Evolutionary conservation across 2,888 invertebrate species (phyloP), one percentile per base, ranked within the genome.

Genomic region (Acholoe squamosa): DNA sequence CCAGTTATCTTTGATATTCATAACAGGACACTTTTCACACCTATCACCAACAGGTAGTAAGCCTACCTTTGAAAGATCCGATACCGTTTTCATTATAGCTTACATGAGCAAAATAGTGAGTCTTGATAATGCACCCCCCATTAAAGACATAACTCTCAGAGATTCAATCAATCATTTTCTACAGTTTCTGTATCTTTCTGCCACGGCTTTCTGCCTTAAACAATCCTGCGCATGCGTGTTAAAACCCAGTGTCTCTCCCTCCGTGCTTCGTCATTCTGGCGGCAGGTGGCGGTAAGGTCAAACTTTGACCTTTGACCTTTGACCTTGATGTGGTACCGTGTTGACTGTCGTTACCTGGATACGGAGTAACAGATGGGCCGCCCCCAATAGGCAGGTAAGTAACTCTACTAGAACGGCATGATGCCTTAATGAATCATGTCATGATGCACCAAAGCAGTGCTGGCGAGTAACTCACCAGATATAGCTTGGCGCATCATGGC

Each of bases 361-460:
- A 80, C 80, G 34, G 80, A 33, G 80, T 80, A 80, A 80, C 80
- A 80, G 80, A 80, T 34, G 80, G 80, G 80, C 22, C 33, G 7
- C 43, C 16, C 25, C 28, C 28, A 31, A 16, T 25, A 25, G 76
- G 0, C 28, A 31, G 14, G 76, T 28, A 76, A 28, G n/a, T n/a
- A n/a, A n/a, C n/a, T n/a, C n/a, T n/a, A n/a, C n/a, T n/a, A n/a
- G n/a, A n/a, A n/a, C n/a, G n/a, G n/a, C n/a, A n/a, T n/a, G n/a
- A n/a, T n/a, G n/a, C n/a, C n/a, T n/a, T n/a, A n/a, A n/a, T n/a
- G n/a, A n/a, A n/a, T n/a, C n/a, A n/a, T n/a, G n/a, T n/a, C n/a
- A n/a, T n/a, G n/a, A n/a, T n/a, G n/a, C n/a, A n/a, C n/a, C 43
- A 43, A 7, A 10, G 43, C 5, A 10, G 43, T 80, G 80, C 19